Evolutionary conservation across 2,888 invertebrate species (phyloP).

Genomic region (Brachyptera risi): DNA sequence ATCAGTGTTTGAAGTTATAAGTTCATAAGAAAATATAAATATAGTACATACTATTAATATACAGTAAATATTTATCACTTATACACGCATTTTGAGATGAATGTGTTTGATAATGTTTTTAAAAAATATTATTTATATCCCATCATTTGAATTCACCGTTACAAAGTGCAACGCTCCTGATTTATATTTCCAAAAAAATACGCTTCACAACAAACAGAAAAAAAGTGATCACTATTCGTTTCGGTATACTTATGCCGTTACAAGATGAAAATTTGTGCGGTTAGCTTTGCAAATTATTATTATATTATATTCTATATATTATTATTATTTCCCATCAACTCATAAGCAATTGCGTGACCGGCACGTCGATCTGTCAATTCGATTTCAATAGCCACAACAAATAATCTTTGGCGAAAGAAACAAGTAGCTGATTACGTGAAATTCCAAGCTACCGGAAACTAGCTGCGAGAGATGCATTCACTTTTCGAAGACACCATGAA

Average conservation of each 20-base stretch:
- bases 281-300: constrained; percentile 1
- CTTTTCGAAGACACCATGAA: background rate
- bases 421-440: background rate
- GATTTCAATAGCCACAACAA: constrained; percentile 9
- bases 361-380: background rate
- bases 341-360: constrained; percentile 6
- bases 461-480: background rate
- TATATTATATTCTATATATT: no score
- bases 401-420: background rate
- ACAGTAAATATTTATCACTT: no score
- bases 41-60: no score
- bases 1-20: no score
- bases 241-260: background rate
- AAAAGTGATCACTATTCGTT: background rate
- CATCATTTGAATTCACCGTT: no score
- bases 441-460: background rate
- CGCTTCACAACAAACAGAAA: background rate
- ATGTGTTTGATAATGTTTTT: no score
- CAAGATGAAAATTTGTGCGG: background rate
- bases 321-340: constrained; percentile 12
- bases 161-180: no score
- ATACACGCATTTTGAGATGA: no score
- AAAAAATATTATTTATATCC: no score
- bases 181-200: background rate
- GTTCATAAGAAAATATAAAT: no score